Percentiles rank a stretch among this genome's conserved stretches.
These are phyloP conservation scores for Anthophora plumipes DNA, from an alignment of 2,888 invertebrate genomes.

Conservation along the genomic window DNA sequence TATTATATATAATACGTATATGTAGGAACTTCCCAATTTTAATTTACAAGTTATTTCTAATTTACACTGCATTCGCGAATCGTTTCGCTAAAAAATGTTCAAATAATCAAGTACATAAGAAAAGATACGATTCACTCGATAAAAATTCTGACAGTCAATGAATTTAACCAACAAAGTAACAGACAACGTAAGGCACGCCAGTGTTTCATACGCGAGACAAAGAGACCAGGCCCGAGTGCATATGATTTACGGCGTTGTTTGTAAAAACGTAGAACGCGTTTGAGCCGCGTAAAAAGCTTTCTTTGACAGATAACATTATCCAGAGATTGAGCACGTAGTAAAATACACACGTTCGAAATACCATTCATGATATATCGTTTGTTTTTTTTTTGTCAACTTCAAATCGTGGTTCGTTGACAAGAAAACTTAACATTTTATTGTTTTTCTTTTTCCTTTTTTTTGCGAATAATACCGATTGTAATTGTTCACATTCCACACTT, in stretches of 20 bases:
- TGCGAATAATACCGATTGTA: no score
- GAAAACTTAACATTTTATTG: no score
- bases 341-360: slow-evolving; percentile 28
- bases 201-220: neutral
- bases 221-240: neutral
- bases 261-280: slow-evolving; percentile 25
- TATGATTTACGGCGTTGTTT: slow-evolving; percentile 38
- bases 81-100: neutral
- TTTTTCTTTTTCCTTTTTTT: no score
- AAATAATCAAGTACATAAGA: neutral
- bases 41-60: no score
- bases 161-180: neutral
- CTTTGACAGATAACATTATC: slow-evolving; percentile 32
- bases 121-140: neutral
- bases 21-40: no score
- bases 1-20: no score
- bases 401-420: slow-evolving; percentile 12
- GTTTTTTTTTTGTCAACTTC: slow-evolving; percentile 14
- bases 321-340: slow-evolving; percentile 29
- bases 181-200: neutral
- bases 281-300: slow-evolving; percentile 19
- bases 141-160: neutral
- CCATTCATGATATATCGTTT: slow-evolving; percentile 27
- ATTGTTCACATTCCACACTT: no score
- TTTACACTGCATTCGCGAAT: no score